phyloP scores from a whole-genome alignment of 2,888 invertebrate genomes.

The Linnaemya vulpina region DNA sequence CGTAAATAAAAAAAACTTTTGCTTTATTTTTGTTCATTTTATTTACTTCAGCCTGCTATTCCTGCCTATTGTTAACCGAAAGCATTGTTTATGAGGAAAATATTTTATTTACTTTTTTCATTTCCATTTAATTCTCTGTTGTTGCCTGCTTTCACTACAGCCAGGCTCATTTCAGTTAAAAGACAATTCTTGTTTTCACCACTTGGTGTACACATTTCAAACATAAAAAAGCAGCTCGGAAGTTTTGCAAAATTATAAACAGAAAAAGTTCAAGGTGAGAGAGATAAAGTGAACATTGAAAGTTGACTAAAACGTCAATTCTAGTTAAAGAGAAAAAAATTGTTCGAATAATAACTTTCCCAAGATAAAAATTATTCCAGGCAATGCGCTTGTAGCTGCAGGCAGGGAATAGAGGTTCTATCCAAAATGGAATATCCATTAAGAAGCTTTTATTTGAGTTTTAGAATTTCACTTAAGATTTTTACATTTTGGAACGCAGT shows the following conservation, averaged over 20 bases:
- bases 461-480: no score
- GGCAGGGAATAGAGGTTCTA: no score
- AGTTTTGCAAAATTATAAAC: not conserved
- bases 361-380: not conserved
- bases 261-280: slow-evolving; percentile 16
- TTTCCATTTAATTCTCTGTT: not conserved
- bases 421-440: no score
- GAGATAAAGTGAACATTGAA: not conserved
- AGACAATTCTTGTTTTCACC: slow-evolving; percentile 30
- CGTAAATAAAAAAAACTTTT: not conserved
- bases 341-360: not conserved
- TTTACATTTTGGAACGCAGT: no score
- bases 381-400: no score
- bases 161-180: slow-evolving; percentile 27
- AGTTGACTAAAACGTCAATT: not conserved
- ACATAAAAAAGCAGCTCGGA: not conserved
- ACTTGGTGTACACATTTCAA: slow-evolving; percentile 41
- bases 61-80: not conserved
- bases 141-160: not conserved
- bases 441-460: no score
- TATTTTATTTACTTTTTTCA: not conserved
- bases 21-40: not conserved
- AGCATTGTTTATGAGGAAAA: not conserved
- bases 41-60: not conserved
- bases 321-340: not conserved